Conservation (phyloP, 1,140 invertebrate species). For the Coptotermes formosanus region DNA sequence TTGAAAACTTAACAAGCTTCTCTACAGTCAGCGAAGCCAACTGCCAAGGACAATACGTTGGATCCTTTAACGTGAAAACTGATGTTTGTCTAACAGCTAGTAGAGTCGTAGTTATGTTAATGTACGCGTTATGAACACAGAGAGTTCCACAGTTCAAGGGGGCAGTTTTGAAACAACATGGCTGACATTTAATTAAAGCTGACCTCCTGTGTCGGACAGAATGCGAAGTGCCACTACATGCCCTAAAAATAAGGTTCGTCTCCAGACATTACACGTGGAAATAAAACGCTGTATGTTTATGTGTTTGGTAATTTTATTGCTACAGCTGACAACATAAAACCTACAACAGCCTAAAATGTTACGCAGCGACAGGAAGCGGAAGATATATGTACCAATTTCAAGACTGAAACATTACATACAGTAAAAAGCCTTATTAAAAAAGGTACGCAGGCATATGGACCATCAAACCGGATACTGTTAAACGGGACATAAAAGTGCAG, state of each 20-base stretch:
- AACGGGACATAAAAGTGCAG: too few species aligned
- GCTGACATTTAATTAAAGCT: slow-evolving; percentile 13
- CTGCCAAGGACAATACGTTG: neutral
- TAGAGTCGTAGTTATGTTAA: neutral
- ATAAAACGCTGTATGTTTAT: too few species aligned
- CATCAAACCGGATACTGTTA: too few species aligned
- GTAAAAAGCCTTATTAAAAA: too few species aligned
- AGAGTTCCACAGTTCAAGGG: neutral
- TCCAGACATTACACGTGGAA: neutral
- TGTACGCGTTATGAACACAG: neutral
- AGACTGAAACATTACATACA: too few species aligned
- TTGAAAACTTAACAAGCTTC: neutral
- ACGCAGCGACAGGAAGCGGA: too few species aligned
- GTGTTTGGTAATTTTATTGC: too few species aligned
- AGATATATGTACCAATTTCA: too few species aligned
- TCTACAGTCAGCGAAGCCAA: neutral
- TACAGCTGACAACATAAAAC: too few species aligned
- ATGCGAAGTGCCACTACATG: neutral
- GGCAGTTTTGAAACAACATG: neutral
- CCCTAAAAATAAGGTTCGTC: neutral
- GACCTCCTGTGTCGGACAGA: neutral
- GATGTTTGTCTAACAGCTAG: neutral
- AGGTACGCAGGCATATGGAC: too few species aligned
- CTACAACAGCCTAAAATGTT: too few species aligned
- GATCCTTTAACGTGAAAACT: neutral